Conservation (phyloP, 1,140 invertebrate species). For the Megathymus violae region DNA sequence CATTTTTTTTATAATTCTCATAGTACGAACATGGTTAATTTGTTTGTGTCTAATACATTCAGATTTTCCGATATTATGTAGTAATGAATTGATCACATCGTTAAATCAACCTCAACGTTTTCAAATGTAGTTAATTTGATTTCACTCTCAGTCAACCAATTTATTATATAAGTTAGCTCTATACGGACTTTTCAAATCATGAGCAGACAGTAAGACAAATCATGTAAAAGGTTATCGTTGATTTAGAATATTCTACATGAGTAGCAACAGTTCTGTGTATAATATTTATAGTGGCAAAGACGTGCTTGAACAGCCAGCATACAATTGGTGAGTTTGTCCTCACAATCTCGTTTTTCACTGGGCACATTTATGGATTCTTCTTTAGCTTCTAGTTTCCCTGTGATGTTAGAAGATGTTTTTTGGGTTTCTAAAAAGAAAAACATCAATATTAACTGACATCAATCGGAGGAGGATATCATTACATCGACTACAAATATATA, state of each 20-base stretch:
- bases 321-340: constrained; percentile 89
- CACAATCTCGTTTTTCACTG: constrained; percentile 79
- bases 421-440: constrained; percentile 57
- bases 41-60: too few relatives aligned
- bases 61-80: too few relatives aligned
- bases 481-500: too few relatives aligned
- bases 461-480: too few relatives aligned
- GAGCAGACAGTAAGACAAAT: not conserved
- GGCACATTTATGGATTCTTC: constrained; percentile 38
- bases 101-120: too few relatives aligned
- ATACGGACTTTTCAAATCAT: not conserved
- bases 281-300: constrained; percentile 92
- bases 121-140: too few relatives aligned
- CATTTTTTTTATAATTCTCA: too few relatives aligned
- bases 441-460: too few relatives aligned
- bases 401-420: constrained; percentile 40
- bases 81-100: too few relatives aligned
- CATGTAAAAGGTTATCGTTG: not conserved
- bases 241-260: constrained; percentile 82
- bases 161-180: not conserved
- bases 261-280: constrained; percentile 90
- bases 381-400: constrained; percentile 38
- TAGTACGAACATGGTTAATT: too few relatives aligned
- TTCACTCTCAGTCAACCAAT: not conserved
- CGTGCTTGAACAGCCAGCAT: constrained; percentile 89